Percentiles rank a stretch among this genome's conserved stretches.
Evolutionary conservation across 2,888 invertebrate species (phyloP).

Genomic region (Phragmatobia fuliginosa): DNA sequence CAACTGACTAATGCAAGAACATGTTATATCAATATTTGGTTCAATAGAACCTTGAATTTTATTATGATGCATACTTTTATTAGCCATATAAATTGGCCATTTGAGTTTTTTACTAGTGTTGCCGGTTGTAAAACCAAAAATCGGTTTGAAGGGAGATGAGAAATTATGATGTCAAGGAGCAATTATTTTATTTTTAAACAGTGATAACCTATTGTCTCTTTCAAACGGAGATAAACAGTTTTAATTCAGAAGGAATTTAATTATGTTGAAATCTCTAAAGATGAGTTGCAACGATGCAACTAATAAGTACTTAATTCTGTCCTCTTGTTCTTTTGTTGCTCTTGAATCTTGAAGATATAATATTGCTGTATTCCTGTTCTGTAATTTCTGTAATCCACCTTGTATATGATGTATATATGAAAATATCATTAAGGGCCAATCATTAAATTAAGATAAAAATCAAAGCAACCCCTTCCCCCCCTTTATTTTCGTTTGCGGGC

Average conservation of each 20-base stretch:
- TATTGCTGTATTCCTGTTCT: too few species aligned
- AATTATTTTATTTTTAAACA: neutral
- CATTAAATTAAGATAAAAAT: too few species aligned
- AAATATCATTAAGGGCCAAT: too few species aligned
- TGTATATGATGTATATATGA: too few species aligned
- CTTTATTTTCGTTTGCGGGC: too few species aligned
- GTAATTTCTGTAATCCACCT: too few species aligned
- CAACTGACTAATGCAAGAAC: neutral
- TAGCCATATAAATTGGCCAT: conserved; percentile 17
- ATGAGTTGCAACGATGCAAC: too few species aligned
- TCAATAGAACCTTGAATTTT: conserved; percentile 23
- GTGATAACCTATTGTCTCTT: neutral
- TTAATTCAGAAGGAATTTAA: neutral
- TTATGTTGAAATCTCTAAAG: too few species aligned
- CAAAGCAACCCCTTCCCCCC: too few species aligned
- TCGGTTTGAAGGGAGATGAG: neutral
- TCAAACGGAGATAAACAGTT: neutral
- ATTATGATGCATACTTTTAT: conserved; percentile 27
- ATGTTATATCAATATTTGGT: conserved; percentile 14
- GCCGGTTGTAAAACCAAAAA: conserved; percentile 7
- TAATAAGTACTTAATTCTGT: too few species aligned
- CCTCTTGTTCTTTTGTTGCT: too few species aligned
- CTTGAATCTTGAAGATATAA: too few species aligned
- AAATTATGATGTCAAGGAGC: neutral
- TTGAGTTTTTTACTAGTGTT: conserved; percentile 15